Evolutionary conservation across 2,113 vertebrate species (phyloP).

Genomic region (Saguinus imperator): DNA sequence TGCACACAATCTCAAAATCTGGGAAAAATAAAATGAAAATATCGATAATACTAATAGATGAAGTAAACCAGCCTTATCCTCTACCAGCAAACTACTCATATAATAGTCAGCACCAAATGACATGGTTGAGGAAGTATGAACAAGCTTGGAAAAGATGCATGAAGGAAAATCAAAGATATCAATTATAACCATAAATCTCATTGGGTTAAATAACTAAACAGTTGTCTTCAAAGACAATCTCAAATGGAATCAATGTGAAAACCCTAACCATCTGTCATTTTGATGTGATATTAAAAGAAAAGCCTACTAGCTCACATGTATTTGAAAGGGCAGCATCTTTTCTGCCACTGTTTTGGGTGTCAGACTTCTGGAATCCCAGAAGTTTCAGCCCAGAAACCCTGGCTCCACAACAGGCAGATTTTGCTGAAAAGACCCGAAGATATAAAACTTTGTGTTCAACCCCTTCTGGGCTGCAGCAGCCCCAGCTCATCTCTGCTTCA

Average conservation of each 20-base stretch:
- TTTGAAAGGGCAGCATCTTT: slow-evolving; percentile 13
- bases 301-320: neutral
- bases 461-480: neutral
- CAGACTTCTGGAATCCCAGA: neutral
- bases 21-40: slow-evolving; percentile 17
- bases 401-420: neutral
- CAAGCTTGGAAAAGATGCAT: neutral
- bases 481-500: neutral
- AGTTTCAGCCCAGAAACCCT: neutral
- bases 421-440: neutral
- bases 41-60: neutral
- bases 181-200: neutral
- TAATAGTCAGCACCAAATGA: neutral
- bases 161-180: neutral
- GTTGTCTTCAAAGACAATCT: neutral
- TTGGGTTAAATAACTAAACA: neutral
- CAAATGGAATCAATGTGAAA: neutral
- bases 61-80: neutral
- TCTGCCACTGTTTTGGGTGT: neutral
- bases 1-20: neutral
- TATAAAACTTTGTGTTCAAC: neutral
- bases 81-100: neutral
- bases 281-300: neutral
- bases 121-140: neutral
- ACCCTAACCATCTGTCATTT: neutral